Conservation (phyloP, 2,888 invertebrate genomes). For the Tortricodes alternella region DNA sequence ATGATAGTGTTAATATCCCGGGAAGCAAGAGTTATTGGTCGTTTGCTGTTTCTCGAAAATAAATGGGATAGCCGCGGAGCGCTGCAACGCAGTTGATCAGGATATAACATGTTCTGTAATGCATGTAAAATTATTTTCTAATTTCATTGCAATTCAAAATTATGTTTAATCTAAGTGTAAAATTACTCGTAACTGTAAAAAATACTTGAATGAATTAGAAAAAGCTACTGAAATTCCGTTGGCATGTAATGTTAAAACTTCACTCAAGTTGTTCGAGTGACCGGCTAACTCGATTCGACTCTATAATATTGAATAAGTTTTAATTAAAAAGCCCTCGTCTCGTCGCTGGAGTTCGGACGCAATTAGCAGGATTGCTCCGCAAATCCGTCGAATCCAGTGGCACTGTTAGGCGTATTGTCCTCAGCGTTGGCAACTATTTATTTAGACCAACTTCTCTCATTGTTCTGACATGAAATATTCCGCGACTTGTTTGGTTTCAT, state of each 20-base stretch:
- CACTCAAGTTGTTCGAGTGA: slow-evolving; percentile 51
- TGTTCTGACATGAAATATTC: neutral
- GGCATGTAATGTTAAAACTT: slow-evolving; percentile 46
- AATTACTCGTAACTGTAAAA: slow-evolving; percentile 4
- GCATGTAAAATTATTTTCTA: neutral
- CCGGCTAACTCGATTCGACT: slow-evolving; percentile 53
- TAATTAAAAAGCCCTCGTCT: slow-evolving; percentile 72
- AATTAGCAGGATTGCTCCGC: slow-evolving; percentile 64
- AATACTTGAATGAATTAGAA: slow-evolving; percentile 39
- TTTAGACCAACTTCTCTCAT: neutral
- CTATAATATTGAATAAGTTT: slow-evolving; percentile 76
- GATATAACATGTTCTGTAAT: slow-evolving; percentile 38
- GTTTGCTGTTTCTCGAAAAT: slow-evolving; percentile 76
- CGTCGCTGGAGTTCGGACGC: slow-evolving; percentile 58
- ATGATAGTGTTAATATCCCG: slow-evolving; percentile 82
- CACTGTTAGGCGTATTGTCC: slow-evolving; percentile 39
- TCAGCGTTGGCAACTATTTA: slow-evolving; percentile 16
- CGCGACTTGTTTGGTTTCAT: neutral
- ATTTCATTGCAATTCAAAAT: neutral
- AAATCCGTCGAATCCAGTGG: slow-evolving; percentile 40
- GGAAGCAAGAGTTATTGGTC: slow-evolving; percentile 81
- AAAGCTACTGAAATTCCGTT: slow-evolving; percentile 38
- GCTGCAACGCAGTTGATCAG: slow-evolving; percentile 42
- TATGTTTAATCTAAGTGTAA: neutral
- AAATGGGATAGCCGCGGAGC: slow-evolving; percentile 62